phyloP scores from a whole-genome alignment of 2,888 invertebrate genomes.

The Eurytoma californica region DNA sequence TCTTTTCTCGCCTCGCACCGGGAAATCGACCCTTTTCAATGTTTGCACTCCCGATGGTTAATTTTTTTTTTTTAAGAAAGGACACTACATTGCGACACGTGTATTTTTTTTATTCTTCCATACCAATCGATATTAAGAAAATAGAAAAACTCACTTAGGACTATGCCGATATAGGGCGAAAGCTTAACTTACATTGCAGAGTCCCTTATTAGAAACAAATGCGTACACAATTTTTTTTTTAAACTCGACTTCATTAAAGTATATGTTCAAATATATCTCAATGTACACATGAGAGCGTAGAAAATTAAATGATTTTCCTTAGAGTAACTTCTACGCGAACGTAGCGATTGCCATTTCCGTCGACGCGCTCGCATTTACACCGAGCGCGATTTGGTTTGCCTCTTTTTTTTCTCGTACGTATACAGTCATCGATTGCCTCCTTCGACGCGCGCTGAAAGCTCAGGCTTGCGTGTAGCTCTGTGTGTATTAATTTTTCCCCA shows the following conservation, averaged over 20 bases:
- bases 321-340: slow-evolving; percentile 60
- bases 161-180: slow-evolving; percentile 44
- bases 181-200: slow-evolving; percentile 36
- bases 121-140: slow-evolving; percentile 52
- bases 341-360: slow-evolving; percentile 54
- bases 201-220: slow-evolving; percentile 33
- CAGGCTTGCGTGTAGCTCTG: too few relatives aligned
- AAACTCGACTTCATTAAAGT: slow-evolving; percentile 64
- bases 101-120: slow-evolving; percentile 33
- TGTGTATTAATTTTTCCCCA: too few relatives aligned
- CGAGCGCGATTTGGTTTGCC: slow-evolving; percentile 57
- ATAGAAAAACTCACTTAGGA: slow-evolving; percentile 48
- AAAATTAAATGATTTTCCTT: slow-evolving; percentile 72
- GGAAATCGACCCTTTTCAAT: slow-evolving; percentile 48
- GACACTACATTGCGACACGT: too few relatives aligned
- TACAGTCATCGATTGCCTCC: too few relatives aligned
- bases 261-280: slow-evolving; percentile 63
- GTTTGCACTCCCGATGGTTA: slow-evolving; percentile 34
- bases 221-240: slow-evolving; percentile 49
- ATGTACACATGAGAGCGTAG: slow-evolving; percentile 72
- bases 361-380: too few relatives aligned
- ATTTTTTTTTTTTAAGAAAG: background rate
- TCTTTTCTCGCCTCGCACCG: slow-evolving; percentile 41
- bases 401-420: slow-evolving; percentile 44
- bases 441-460: too few relatives aligned